Percentiles rank a stretch among this genome's conserved stretches.
phyloP scores from a whole-genome alignment of 2,113 vertebrate species.

The Ibidorhyncha struthersii region DNA sequence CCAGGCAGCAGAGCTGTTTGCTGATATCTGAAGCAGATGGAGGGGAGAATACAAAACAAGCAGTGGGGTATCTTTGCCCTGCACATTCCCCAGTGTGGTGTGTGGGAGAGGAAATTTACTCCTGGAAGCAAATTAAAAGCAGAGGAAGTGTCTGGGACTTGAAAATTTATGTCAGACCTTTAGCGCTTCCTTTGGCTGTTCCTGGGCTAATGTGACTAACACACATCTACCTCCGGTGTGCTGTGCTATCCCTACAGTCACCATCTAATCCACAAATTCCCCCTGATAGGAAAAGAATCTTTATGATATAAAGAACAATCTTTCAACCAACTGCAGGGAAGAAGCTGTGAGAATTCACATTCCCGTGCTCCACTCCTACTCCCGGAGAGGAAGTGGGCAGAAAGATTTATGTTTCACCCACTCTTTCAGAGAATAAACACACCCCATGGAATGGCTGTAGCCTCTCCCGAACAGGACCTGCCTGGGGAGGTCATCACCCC shows the following conservation, averaged over 20 bases:
- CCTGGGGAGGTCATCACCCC: background rate
- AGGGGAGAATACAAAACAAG: background rate
- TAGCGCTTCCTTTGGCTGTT: background rate
- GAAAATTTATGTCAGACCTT: background rate
- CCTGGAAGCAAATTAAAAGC: background rate
- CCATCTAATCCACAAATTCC: background rate
- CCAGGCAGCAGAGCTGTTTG: background rate
- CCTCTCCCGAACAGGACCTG: background rate
- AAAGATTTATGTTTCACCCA: background rate
- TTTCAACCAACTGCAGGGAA: background rate
- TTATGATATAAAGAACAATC: background rate
- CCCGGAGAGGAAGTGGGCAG: background rate
- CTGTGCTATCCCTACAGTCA: background rate
- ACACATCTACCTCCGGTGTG: fast-evolving
- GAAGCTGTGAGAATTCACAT: background rate
- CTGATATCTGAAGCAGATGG: background rate
- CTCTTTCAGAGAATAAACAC: background rate
- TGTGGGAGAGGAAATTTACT: background rate
- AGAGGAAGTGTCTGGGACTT: background rate
- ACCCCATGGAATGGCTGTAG: background rate
- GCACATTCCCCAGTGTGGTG: background rate
- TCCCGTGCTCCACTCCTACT: background rate
- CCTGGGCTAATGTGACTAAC: background rate
- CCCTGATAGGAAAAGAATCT: background rate
- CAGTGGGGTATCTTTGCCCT: background rate